Evolutionary conservation across 2,888 invertebrate genomes (phyloP).

Genomic region (Augochlorella aurata): DNA sequence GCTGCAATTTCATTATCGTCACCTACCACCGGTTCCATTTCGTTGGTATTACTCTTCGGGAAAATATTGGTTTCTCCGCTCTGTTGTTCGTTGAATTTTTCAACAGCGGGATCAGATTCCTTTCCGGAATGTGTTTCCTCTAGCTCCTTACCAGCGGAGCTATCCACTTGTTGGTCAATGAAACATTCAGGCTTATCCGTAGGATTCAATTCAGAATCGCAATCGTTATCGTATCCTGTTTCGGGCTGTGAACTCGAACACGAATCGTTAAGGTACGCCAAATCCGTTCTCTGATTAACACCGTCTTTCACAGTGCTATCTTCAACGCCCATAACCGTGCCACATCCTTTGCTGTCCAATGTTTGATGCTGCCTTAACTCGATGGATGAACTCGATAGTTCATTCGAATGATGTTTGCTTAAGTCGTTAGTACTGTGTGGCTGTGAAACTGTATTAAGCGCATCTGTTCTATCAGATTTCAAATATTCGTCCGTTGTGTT

Average conservation of each 20-base stretch:
- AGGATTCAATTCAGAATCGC: slow-evolving; percentile 27
- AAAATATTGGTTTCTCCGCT: slow-evolving; percentile 54
- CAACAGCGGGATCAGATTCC: slow-evolving; percentile 29
- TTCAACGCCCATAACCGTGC: slow-evolving; percentile 11
- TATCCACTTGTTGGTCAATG: slow-evolving; percentile 37
- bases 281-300: slow-evolving; percentile 16
- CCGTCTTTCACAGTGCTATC: slow-evolving; percentile 18
- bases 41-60: slow-evolving; percentile 44
- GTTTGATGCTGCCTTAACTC: slow-evolving; percentile 21
- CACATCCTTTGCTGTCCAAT: background rate
- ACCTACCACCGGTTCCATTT: slow-evolving; percentile 50
- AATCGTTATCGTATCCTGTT: slow-evolving; percentile 20
- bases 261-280: slow-evolving; percentile 20
- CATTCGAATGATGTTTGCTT: slow-evolving; percentile 11
- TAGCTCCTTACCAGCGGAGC: slow-evolving; percentile 25
- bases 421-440: slow-evolving; percentile 50
- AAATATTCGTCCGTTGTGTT: slow-evolving; percentile 8
- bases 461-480: slow-evolving; percentile 21
- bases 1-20: slow-evolving; percentile 45
- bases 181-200: slow-evolving; percentile 13
- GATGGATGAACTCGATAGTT: background rate
- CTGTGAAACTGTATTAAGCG: slow-evolving; percentile 20
- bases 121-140: slow-evolving; percentile 13
- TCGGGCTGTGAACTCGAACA: slow-evolving; percentile 38
- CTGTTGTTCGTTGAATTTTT: slow-evolving; percentile 49